A percentile compares a stretch with the other conserved stretches of the same genome.
These are phyloP conservation scores for Rhodophaea formosa DNA, from an alignment of 2,888 invertebrate species.

Conservation along the genomic window DNA sequence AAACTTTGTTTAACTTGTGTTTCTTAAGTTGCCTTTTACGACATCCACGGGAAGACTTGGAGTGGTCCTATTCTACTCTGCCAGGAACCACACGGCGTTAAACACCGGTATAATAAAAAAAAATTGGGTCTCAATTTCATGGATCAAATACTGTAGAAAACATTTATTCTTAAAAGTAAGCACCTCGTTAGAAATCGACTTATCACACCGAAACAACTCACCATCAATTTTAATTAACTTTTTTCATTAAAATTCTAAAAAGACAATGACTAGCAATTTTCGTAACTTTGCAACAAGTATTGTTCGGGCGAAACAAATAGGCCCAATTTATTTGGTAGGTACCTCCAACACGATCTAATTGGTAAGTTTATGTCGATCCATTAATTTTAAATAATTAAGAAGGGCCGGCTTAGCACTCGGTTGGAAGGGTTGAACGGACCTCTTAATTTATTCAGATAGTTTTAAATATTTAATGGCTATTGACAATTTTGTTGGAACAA, in stretches of 20 bases:
- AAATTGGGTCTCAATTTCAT: no score
- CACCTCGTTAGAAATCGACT: neutral
- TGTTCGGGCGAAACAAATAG: constrained; percentile 29
- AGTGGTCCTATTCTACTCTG: no score
- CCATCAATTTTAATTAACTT: constrained; percentile 1
- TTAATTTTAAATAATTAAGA: constrained; percentile 30
- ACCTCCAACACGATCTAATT: constrained; percentile 31
- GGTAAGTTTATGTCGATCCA: constrained; percentile 29
- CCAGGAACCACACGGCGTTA: no score
- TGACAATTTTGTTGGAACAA: constrained; percentile 2
- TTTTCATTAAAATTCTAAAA: constrained; percentile 14
- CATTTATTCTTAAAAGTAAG: neutral
- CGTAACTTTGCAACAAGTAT: constrained; percentile 26
- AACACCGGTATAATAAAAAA: no score
- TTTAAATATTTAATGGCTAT: constrained; percentile 17
- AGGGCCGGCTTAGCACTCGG: constrained; percentile 23
- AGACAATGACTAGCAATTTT: constrained; percentile 20
- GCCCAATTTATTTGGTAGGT: constrained; percentile 29
- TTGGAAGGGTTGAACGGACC: constrained; percentile 20
- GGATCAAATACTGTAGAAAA: no score
- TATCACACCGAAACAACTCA: neutral
- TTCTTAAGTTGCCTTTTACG: no score
- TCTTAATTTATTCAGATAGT: constrained; percentile 23
- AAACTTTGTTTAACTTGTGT: no score
- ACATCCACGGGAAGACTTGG: no score